Conservation (phyloP, 2,888 invertebrate species). For the Ochropacha duplaris region DNA sequence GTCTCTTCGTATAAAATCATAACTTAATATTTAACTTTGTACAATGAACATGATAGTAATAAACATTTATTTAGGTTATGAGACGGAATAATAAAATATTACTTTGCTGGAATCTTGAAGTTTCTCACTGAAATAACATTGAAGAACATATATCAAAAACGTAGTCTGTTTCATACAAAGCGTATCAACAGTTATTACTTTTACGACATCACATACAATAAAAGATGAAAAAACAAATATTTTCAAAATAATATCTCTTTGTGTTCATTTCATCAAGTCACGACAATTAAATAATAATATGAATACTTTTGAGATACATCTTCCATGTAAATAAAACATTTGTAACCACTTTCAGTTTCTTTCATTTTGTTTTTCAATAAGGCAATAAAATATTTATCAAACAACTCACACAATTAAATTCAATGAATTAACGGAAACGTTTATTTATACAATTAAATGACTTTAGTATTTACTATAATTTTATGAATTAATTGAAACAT, state of each 20-base stretch:
- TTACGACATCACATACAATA: conserved; percentile 23
- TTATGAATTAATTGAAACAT: too few relatives aligned
- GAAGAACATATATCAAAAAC: neutral
- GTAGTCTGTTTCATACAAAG: conserved; percentile 8
- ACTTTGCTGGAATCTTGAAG: neutral
- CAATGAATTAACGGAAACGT: too few relatives aligned
- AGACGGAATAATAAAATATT: neutral
- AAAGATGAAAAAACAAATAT: conserved; percentile 44
- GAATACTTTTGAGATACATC: conserved; percentile 65
- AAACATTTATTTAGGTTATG: neutral
- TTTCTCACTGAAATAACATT: neutral
- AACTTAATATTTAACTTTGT: neutral
- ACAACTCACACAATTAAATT: too few relatives aligned
- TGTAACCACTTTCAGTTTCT: too few relatives aligned
- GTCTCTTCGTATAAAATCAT: neutral
- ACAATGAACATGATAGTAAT: neutral
- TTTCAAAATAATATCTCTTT: conserved; percentile 51
- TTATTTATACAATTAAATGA: too few relatives aligned
- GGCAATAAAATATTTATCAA: too few relatives aligned
- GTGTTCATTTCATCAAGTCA: conserved; percentile 59
- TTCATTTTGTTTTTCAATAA: too few relatives aligned
- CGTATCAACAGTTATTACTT: conserved; percentile 9
- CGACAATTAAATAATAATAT: conserved; percentile 58
- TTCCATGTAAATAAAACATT: too few relatives aligned
- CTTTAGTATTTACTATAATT: too few relatives aligned